Base-by-base conservation (phyloP, 2,888 invertebrate species). In the Platycheirus albimanus region DNA sequence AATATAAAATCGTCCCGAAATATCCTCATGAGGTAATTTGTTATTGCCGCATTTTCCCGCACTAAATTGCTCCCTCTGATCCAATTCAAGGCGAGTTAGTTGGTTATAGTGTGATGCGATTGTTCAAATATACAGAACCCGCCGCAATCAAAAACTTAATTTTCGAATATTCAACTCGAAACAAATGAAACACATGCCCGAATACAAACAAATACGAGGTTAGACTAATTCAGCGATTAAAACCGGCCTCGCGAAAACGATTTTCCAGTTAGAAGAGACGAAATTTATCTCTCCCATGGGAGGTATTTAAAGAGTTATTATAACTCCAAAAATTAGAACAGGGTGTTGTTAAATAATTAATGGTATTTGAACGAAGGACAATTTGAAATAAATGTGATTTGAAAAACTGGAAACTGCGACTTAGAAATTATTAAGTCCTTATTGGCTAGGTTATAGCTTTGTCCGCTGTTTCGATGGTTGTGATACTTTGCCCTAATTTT, bases 31-130 rank as follows among this genome's bases (percentile, higher is more conserved):
- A 17, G 49, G 77, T 61, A 71, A 77, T 81, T 81, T 77, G 71
- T 67, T 81, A 81, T 76, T 77, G 77, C 81, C 58, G 54, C 70
- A 76, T 66, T 81, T 71, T 76, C 75, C 52, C 24, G 61, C 66
- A 76, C 66, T 71, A 71, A 66, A 76, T 54, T 45, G 28, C 28
- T 24, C 38, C 54, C 36, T 30, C 20, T 20, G 1, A 33, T 6
- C 7, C 5, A 6, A 7, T 33, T 24, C 3, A 24, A 6, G 24
- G 24, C 6, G 24, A 33, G 7, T 6, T 7, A 33, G 30, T 2
- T 3, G 8, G 8, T 7, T 13, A n/a, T n/a, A n/a, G n/a, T n/a
- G n/a, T n/a, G 61, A n/a, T 49, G 64, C 7, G 47, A n/a, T n/a
- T n/a, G n/a, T 8, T 33, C 19, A 49, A 6, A 28, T 24, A 45